Evolutionary conservation across 2,888 invertebrate species (phyloP).

Genomic region (Heliconius erato): DNA sequence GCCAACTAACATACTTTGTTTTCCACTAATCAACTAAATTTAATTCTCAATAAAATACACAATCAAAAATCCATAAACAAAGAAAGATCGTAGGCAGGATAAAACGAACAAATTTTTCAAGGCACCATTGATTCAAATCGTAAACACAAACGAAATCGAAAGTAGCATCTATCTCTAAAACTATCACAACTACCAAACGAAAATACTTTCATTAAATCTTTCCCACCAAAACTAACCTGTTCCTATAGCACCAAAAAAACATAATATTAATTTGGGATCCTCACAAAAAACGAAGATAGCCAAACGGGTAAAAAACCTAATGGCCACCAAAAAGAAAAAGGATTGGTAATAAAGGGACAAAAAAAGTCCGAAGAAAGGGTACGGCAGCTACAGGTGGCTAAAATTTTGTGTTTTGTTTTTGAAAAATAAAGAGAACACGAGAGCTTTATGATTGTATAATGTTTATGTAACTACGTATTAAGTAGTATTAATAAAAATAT

Average conservation of each 20-base stretch:
- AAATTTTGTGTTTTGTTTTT: constrained; percentile 53
- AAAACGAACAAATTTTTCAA: constrained; percentile 24
- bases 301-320: constrained; percentile 81
- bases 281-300: constrained; percentile 83
- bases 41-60: not conserved
- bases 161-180: constrained; percentile 63
- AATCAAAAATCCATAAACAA: constrained; percentile 36
- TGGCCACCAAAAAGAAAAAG: constrained; percentile 81
- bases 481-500: not conserved
- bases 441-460: constrained; percentile 11
- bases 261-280: constrained; percentile 85
- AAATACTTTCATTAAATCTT: constrained; percentile 83
- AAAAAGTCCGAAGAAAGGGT: constrained; percentile 76
- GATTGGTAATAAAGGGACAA: constrained; percentile 66
- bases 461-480: not conserved
- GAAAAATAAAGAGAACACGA: constrained; percentile 18
- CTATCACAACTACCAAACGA: constrained; percentile 61
- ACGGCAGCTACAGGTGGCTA: constrained; percentile 73
- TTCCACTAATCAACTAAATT: not conserved
- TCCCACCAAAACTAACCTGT: constrained; percentile 78
- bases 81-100: constrained; percentile 40
- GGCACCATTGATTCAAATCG: constrained; percentile 34
- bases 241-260: constrained; percentile 74
- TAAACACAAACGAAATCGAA: constrained; percentile 71
- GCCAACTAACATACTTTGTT: not conserved